Base-by-base conservation (phyloP, 1,140 invertebrate genomes). In the Scaptomyza hsui region DNA sequence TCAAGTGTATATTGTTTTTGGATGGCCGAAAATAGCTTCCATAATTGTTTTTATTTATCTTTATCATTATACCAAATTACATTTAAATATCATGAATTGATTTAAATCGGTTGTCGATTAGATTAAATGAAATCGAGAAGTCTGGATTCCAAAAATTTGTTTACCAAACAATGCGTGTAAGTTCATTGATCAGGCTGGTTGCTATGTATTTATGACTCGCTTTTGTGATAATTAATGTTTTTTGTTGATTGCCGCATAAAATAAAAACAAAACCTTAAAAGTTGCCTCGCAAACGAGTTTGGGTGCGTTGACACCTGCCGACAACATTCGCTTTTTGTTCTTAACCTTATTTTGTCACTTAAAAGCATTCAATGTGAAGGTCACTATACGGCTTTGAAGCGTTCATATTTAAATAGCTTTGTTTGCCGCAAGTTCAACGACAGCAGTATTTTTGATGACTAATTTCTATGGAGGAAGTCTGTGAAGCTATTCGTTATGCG, bases 361-460 rank as follows among this genome's bases (percentile, higher is more conserved):
- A 18, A 59, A 47, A 65, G 74, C 82, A 81, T 86, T 86, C 81
- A 86, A 86, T 86, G 81, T 78, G 81, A 86, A 86, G 81, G 82
- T 88, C 77, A 44, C 12, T 26, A 21, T n/a, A 35, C 47, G 60
- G 32, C 41, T 72, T 70, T 52, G 37, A 51, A 19, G 41, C 39
- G 19, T 47, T 39, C 44, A 53, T 64, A 61, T 47, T 55, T 55
- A 52, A 75, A 69, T 72, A 57, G 52, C 26, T 64, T 71, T 68
- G 42, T 75, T 75, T 72, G 42, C 13, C 41, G 29, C 45, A 65
- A 75, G 79, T 82, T 82, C 79, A 83, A 61, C 71, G 75, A 75
- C 79, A 60, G 61, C 79, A 60, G 61, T 35, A 19, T 68, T 37
- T 24, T 41, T 32, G 77, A 53, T 85, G 81, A 85, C 73, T 80